A percentile compares a stretch with the other conserved stretches of the same genome.
Conservation (phyloP, 2,888 invertebrate genomes). For the Dryadula phaetusa region DNA sequence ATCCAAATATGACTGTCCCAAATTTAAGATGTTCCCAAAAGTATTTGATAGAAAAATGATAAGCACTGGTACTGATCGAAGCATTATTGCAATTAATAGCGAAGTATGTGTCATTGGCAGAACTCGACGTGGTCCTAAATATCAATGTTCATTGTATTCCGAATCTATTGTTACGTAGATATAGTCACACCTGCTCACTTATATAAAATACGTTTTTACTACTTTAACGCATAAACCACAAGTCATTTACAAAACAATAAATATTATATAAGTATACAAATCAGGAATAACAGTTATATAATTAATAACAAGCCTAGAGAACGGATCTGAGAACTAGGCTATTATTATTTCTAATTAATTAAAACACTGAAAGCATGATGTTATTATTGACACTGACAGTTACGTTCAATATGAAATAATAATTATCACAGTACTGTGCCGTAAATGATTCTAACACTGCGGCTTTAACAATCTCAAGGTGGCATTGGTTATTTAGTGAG, state of each 20-base stretch:
- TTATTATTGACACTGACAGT: too few species aligned
- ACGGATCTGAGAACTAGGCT: too few species aligned
- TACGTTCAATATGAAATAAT: too few species aligned
- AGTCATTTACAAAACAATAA: not conserved
- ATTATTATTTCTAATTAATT: too few species aligned
- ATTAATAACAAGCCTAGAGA: too few species aligned
- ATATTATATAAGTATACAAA: not conserved
- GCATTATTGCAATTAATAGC: not conserved
- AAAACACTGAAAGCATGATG: too few species aligned
- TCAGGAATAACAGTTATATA: too few species aligned
- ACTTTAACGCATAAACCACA: not conserved
- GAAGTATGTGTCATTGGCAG: not conserved
- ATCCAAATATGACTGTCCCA: slow-evolving; percentile 11
- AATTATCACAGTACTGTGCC: too few species aligned
- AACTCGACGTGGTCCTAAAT: not conserved
- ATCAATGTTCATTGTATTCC: slow-evolving; percentile 18
- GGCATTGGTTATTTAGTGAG: too few species aligned
- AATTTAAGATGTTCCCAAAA: not conserved
- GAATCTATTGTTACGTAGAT: not conserved
- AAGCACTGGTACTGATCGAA: not conserved
- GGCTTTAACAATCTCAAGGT: too few species aligned
- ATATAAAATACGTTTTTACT: not conserved
- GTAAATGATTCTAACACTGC: too few species aligned
- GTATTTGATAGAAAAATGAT: not conserved
- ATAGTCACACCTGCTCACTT: not conserved